These are phyloP conservation scores for Drosophila anomalata DNA, from an alignment of 2,888 invertebrate species.

Conservation along the genomic window DNA sequence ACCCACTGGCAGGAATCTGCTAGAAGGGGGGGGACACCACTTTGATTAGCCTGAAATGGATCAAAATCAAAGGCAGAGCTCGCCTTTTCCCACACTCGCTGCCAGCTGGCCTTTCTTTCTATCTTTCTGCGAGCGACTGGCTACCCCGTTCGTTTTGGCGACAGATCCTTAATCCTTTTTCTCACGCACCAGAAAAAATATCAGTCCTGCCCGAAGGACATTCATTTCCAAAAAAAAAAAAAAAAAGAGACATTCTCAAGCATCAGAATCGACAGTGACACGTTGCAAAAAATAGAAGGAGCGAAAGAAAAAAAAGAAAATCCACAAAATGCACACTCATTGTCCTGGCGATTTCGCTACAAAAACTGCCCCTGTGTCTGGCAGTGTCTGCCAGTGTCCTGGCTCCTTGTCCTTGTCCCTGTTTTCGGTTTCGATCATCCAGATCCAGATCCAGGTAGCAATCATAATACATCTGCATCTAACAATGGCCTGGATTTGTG, in stretches of 20 bases:
- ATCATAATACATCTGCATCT: slow-evolving; percentile 53
- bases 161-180: slow-evolving; percentile 72
- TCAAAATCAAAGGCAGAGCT: slow-evolving; percentile 34
- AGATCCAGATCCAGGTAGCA: slow-evolving; percentile 37
- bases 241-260: slow-evolving; percentile 57
- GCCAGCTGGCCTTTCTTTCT: slow-evolving; percentile 17
- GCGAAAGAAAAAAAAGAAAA: not conserved
- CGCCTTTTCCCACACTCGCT: slow-evolving; percentile 33
- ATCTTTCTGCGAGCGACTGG: not conserved
- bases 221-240: slow-evolving; percentile 48
- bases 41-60: slow-evolving; percentile 46
- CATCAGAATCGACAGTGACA: slow-evolving; percentile 60
- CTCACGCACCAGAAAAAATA: slow-evolving; percentile 70
- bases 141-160: slow-evolving; percentile 37
- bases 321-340: slow-evolving; percentile 69
- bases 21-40: not conserved
- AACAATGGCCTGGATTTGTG: slow-evolving; percentile 68
- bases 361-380: slow-evolving; percentile 41
- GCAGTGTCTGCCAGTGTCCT: slow-evolving; percentile 4
- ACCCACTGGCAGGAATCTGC: no score
- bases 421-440: no score
- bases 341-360: slow-evolving; percentile 68
- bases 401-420: not conserved
- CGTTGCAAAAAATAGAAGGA: slow-evolving; percentile 58
- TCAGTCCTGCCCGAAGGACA: slow-evolving; percentile 21